Base-by-base conservation (phyloP, 2,888 invertebrate genomes). In the Lepidochrysops patricia region DNA sequence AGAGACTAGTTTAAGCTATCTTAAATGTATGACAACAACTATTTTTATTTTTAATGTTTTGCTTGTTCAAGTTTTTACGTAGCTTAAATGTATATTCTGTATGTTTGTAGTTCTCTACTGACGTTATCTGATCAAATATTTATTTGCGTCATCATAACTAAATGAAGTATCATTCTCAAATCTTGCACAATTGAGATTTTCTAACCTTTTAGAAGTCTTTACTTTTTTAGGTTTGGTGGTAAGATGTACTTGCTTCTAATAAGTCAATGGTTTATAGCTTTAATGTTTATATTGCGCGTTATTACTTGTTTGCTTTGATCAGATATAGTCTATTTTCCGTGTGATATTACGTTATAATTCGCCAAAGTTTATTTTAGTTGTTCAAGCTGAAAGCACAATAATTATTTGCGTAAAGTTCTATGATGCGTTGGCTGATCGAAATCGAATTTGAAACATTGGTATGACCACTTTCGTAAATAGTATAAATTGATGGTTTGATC, bases 301-400 rank as follows among this genome's bases (percentile, higher is more conserved):
- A 43, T 9, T 43, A 19, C 27, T 3, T 48, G 5, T 43, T 15
- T 48, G 43, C 26, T 29, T 29, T 43, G 49, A 27, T 57, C 56
- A 35, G 34, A 60, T 57, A 12, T 54, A 60, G 52, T 50, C 23
- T 48, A 19, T 48, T 27, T 59, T 56, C 68, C 68, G 68, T 80
- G 79, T 80, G 80, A 80, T 81, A 80, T 7, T 72, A 70, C 73
- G 72, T 71, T 68, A 72, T 70, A 67, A 69, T 76, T 77, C 70
- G 79, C 84, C 85, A 85, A 84, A 85, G 83, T 82, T 80, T 82
- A 80, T 79, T 79, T 81, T 74, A 80, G 75, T 79, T 76, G 67
- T 76, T 71, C 66, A 67, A 63, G 77, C 77, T 79, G 65, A 70
- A 69, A 79, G 77, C 80, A 70, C 70, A 70, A 34, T 25, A 3